These are phyloP conservation scores for Anastrepha obliqua DNA, from an alignment of 1,140 invertebrate species.

Conservation along the genomic window DNA sequence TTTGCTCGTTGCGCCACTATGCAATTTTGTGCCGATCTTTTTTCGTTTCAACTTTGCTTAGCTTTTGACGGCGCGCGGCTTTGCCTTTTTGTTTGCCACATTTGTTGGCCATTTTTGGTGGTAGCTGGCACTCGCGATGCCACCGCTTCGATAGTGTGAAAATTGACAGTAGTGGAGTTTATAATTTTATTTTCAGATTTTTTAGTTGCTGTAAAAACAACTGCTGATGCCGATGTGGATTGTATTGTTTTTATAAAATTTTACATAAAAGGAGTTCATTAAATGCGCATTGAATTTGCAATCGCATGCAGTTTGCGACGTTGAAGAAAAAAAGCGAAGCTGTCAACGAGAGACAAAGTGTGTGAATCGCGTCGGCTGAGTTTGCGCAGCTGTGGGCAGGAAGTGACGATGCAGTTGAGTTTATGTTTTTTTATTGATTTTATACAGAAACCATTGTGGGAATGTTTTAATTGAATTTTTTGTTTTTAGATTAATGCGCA, in stretches of 20 bases:
- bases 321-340: neutral
- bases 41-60: neutral
- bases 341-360: constrained; percentile 2
- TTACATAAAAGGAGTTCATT: constrained; percentile 53
- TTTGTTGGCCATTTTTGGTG: constrained; percentile 52
- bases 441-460: constrained; percentile 19
- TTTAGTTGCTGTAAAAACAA: neutral
- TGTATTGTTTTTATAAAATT: constrained; percentile 51
- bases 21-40: neutral
- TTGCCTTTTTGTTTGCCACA: constrained; percentile 9
- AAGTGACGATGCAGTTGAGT: neutral
- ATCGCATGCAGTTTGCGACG: neutral
- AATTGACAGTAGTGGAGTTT: constrained; percentile 53
- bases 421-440: neutral
- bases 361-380: neutral
- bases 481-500: neutral
- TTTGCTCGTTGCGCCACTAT: neutral
- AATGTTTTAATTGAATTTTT: constrained; percentile 1
- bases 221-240: neutral
- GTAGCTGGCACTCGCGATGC: constrained; percentile 22
- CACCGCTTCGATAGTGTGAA: constrained; percentile 52
- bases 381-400: constrained; percentile 1
- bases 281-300: constrained; percentile 47
- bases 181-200: constrained; percentile 32
- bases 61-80: constrained; percentile 5